Evolutionary conservation across 2,797 vertebrate genomes (phyloP), one percentile per base, ranked within the genome.

Genomic region (Chiroxiphia lanceolata): DNA sequence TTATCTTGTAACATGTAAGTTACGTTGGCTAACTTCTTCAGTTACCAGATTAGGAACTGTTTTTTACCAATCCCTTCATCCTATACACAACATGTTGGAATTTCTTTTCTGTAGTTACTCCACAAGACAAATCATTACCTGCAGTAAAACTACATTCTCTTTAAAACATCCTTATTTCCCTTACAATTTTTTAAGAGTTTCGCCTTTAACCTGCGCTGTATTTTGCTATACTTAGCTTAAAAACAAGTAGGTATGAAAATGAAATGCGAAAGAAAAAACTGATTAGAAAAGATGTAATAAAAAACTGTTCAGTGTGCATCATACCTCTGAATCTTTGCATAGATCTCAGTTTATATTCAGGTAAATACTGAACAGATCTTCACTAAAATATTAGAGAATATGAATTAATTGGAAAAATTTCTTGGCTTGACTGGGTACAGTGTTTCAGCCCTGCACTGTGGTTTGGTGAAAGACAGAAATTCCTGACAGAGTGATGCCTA

Each of bases 241-340:
- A 92, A 77, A 69, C 3, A 0, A 79, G 26, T 51, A 42, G 26
- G 10, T 68, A 33, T 6, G 13, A 72, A 34, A 84, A 54, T 14
- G 16, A 61, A 82, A 84, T 26, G 25, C 9, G 53, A 59, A 64
- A 36, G 13, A 34, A 89, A 83, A 60, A 42, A 5, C 1, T 36
- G 2, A 53, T 56, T 60, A 48, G 23, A 84, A 53, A 6, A 65
- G 33, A 53, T 0, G 1, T 7, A 56, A 56, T 10, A 53, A 68
- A 63, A 83, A 48, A 12, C 4, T 83, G 4, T n/a, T 69, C 12
- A 45, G 27, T 1, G 0, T 51, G 12, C 11, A 34, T 22, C 0
- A 0, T 50, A 51, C 19, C 33, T 60, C 33, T 67, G 33, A 74
- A 31, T 36, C 16, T 88, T 63, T 71, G 34, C 33, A 81, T 7